Conservation (phyloP, 2,797 vertebrate genomes). For the Anomalospiza imberbis region DNA sequence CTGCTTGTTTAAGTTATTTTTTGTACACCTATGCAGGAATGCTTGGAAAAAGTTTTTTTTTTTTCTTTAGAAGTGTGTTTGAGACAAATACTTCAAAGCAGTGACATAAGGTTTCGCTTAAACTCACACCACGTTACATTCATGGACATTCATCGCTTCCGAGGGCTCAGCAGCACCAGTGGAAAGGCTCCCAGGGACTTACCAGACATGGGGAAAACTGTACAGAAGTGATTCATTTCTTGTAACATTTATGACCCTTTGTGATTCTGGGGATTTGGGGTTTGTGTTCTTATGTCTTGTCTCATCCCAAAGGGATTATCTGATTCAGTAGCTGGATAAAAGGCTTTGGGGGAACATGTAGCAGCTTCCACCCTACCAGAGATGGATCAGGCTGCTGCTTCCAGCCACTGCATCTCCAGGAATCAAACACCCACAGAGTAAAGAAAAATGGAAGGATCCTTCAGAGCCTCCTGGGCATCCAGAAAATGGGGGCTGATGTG, state of each 20-base stretch:
- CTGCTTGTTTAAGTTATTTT: neutral
- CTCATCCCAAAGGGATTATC: constrained; percentile 16
- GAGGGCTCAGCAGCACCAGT: neutral
- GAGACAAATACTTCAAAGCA: neutral
- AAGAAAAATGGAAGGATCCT: neutral
- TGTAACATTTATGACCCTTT: neutral
- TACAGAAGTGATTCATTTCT: neutral
- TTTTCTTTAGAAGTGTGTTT: neutral
- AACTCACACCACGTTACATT: neutral
- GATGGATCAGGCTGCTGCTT: neutral
- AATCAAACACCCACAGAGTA: neutral
- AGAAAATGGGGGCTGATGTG: neutral
- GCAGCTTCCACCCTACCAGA: constrained; percentile 28
- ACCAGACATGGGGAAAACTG: neutral
- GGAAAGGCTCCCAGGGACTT: neutral
- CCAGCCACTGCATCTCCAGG: neutral
- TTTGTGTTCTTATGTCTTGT: neutral
- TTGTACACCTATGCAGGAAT: neutral
- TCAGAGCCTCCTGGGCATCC: neutral
- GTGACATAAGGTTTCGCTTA: neutral
- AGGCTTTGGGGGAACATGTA: constrained; percentile 49
- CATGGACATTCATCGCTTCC: neutral
- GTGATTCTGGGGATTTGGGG: neutral
- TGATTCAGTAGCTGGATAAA: constrained; percentile 56
- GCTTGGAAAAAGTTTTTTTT: neutral